These are phyloP conservation scores for Petrocephalus zakoni DNA, from an alignment of 2,113 vertebrate species.

Conservation along the genomic window DNA sequence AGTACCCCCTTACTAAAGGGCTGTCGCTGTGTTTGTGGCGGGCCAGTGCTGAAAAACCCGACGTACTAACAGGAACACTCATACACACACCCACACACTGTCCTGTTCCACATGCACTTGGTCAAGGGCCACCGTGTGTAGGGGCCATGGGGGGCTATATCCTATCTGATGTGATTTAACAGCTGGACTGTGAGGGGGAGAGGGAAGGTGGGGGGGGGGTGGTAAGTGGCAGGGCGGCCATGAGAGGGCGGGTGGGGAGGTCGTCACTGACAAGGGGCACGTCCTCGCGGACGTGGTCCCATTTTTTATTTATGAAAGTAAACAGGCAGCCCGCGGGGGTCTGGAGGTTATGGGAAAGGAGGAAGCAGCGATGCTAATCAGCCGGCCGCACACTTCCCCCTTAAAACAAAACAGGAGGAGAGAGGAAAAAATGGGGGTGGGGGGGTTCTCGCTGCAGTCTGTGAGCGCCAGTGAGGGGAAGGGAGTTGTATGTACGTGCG, in stretches of 20 bases:
- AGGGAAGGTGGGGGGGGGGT: not conserved
- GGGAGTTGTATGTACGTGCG: not conserved
- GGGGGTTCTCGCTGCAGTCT: not conserved
- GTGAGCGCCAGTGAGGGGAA: not conserved
- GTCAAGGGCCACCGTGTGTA: constrained; percentile 60
- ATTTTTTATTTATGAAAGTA: constrained; percentile 99
- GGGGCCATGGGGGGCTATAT: constrained; percentile 56
- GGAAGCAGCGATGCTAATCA: constrained; percentile 99
- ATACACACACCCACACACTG: constrained; percentile 3
- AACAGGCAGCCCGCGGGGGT: constrained; percentile 94
- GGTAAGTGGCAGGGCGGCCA: constrained; percentile 27
- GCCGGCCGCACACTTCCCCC: constrained; percentile 92
- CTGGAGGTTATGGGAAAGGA: constrained; percentile 99
- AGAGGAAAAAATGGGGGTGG: not conserved
- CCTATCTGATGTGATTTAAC: constrained; percentile 68
- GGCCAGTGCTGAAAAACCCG: not conserved
- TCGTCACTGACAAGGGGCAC: constrained; percentile 56
- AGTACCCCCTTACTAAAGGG: not conserved
- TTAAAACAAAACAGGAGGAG: constrained; percentile 63
- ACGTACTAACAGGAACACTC: not conserved
- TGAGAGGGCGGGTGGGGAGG: constrained; percentile 36
- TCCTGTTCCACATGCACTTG: constrained; percentile 41
- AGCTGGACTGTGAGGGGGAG: constrained; percentile 47
- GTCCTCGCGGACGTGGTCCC: constrained; percentile 76
- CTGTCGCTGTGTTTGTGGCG: not conserved